Base-by-base conservation (phyloP, 2,888 invertebrate genomes). In the Choreutis nemorana region DNA sequence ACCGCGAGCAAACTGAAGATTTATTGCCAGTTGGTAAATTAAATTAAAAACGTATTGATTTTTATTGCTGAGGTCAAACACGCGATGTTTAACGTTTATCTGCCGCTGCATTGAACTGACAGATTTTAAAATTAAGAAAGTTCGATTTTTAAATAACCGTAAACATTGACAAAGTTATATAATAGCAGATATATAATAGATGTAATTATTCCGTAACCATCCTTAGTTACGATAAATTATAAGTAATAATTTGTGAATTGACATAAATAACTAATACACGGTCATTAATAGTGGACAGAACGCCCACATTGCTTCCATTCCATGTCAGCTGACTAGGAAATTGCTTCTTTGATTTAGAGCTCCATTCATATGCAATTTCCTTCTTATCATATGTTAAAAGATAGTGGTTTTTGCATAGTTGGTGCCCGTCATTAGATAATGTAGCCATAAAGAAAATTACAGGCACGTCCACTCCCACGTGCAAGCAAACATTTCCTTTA, bases 391-490 rank as follows among this genome's bases (percentile, higher is more conserved):
- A 33, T 36, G 41, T 45, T 47, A 47, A 44, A 44, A 48, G 40
- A 40, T 39, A 44, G 46, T 40, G 29, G 41, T 57, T 61, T 55
- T 56, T 56, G 52, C 51, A 47, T 48, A 40, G 34, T 33, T 37
- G 31, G 31, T 32, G 34, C 29, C 32, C 39, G 44, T 46, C 50
- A 56, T 59, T 57, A 59, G 48, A 48, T 56, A 55, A 56, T 54
- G 50, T 46, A 53, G 49, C 44, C 42, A 55, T 56, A 48, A 54
- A 59, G 55, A 54, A 63, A 59, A 60, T 61, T 57, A 44, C 46
- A 35, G 44, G 35, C 41, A 51, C 48, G 50, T 45, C 44, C 40
- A 47, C 45, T 41, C 47, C 43, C 44, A 48, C 45, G 38, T 43
- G 37, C 39, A 38, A 39, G 35, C 37, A 42, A 44, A 47, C 50